Base-by-base conservation (phyloP, 1,140 invertebrate genomes). In the Euura saliciscinereae region DNA sequence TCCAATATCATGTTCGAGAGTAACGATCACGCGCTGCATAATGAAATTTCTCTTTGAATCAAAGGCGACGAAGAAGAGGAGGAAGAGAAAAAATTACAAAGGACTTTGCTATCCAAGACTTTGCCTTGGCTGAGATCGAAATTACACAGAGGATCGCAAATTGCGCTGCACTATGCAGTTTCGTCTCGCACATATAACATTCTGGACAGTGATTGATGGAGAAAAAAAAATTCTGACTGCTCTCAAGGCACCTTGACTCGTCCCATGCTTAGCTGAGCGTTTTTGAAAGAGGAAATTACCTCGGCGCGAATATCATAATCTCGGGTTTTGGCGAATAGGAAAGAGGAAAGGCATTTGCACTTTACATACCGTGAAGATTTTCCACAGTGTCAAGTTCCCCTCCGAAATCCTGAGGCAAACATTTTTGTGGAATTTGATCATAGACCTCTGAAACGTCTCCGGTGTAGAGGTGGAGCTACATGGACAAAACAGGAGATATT, bases 401-500 rank as follows among this genome's bases (percentile, higher is more conserved):
- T 46, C 87, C 88, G 72, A 80, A 89, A 75, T 89, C 88, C 43
- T 80, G 79, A 42, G 89, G 89, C 11, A 89, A 74, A 78, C 84
- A 88, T 43, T 85, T 78, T 69, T 83, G 83, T 51, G 87, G 84
- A 70, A 89, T 84, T 64, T 84, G 74, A 43, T 84, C 43, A 74
- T 88, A 85, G 73, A 90, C 79, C 69, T 85, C 81, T 5, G 86
- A 83, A 43, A 85, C 78, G 45, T 86, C 81, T 3, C 84, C 80
- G 45, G 78, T 81, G n/a, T 89, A 81, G 42, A 88, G 74, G 73
- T 88, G 82, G n/a, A 89, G 75, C 89, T 90, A 72, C 51, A 59
- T 59, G 13, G 51, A 59, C 10, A 8, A n/a, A 59, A 3, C 3
- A 59, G 13, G 8, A 4, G 51, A 59, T 59, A 6, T 59, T 59